Conservation (phyloP, 2,797 vertebrate genomes). For the Podarcis lilfordi region DNA sequence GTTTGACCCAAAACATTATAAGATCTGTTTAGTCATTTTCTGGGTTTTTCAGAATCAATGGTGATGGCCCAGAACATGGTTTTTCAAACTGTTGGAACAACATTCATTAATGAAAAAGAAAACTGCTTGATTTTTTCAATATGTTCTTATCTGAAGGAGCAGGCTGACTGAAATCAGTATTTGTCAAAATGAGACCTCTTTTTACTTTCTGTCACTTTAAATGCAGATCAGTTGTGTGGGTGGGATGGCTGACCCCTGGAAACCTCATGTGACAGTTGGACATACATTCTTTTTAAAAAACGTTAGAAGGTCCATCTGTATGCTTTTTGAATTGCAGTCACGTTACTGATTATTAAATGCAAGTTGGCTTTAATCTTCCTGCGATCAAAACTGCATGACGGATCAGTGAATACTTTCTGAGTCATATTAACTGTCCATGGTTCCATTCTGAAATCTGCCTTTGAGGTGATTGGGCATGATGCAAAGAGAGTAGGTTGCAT, state of each 20-base stretch:
- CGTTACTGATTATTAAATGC: not conserved
- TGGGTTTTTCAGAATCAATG: not conserved
- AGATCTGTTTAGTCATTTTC: not conserved
- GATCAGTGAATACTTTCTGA: not conserved
- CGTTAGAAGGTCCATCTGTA: not conserved
- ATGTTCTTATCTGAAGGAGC: not conserved
- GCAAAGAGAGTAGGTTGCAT: not conserved
- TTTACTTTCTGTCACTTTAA: not conserved
- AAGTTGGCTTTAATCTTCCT: not conserved
- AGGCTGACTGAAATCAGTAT: not conserved
- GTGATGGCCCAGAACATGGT: not conserved
- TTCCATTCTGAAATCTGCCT: not conserved
- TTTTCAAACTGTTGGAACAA: not conserved
- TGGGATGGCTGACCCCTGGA: not conserved
- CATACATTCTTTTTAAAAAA: not conserved
- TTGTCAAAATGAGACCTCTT: not conserved
- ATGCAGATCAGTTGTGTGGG: not conserved
- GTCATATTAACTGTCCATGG: not conserved
- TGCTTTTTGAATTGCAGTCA: not conserved
- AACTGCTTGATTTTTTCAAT: not conserved
- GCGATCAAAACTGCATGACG: not conserved
- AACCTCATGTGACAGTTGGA: not conserved
- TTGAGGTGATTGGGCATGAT: not conserved
- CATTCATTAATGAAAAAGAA: not conserved
- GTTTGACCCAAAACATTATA: not conserved